Conservation (phyloP, 2,888 invertebrate genomes). For the Cremastinae sp. region DNA sequence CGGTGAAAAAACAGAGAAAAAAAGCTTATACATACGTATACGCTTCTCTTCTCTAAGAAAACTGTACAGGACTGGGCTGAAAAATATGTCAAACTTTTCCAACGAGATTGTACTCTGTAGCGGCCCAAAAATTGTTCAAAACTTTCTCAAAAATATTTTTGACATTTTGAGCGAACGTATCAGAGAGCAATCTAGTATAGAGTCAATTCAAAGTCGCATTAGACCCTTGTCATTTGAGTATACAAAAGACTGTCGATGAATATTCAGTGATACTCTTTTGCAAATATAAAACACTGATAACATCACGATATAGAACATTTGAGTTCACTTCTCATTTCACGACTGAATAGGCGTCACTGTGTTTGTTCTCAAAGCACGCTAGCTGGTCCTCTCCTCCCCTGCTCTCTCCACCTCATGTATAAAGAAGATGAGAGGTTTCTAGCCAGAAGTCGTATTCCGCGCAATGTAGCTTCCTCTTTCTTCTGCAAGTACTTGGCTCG, state of each 20-base stretch:
- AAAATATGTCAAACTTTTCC: slow-evolving; percentile 2
- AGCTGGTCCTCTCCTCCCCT: slow-evolving; percentile 20
- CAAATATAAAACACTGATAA: no score
- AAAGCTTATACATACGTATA: slow-evolving; percentile 11
- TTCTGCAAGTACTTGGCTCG: slow-evolving; percentile 56
- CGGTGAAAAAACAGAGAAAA: slow-evolving; percentile 19
- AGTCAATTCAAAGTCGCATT: no score
- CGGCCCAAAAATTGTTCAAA: no score
- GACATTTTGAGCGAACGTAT: no score
- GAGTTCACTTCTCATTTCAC: no score
- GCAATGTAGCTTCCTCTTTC: slow-evolving; percentile 53
- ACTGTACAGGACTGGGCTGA: slow-evolving; percentile 1
- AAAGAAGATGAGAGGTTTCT: slow-evolving; percentile 32
- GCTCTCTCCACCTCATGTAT: slow-evolving; percentile 1
- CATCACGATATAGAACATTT: no score
- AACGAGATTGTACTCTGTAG: no score
- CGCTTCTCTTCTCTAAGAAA: slow-evolving; percentile 1
- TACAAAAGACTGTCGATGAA: no score
- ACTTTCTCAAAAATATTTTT: no score
- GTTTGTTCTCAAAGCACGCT: slow-evolving; percentile 67
- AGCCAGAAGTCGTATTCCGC: slow-evolving; percentile 41
- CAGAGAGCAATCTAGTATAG: no score
- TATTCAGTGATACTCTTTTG: no score
- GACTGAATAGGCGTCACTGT: slow-evolving; percentile 62
- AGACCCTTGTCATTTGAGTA: no score